These are phyloP conservation scores for Mythimna loreyi DNA, from an alignment of 2,888 invertebrate genomes.

Conservation along the genomic window DNA sequence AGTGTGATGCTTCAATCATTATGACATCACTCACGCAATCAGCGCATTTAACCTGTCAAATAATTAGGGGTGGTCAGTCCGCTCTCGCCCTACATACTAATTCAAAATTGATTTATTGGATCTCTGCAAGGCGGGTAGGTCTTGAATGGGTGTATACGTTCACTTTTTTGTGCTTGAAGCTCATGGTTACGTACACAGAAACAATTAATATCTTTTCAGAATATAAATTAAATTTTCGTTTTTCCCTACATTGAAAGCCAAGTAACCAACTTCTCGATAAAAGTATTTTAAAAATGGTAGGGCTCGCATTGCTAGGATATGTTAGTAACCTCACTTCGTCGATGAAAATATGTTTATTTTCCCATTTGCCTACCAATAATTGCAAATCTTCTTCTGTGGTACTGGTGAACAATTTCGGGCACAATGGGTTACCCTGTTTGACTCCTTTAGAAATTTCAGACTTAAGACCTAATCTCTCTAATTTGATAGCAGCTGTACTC, in stretches of 20 bases:
- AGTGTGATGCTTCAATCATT: conserved; percentile 10
- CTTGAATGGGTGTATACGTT: too few species aligned
- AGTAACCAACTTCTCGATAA: not conserved
- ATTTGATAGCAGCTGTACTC: not conserved
- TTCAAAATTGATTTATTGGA: not conserved
- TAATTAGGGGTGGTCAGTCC: not conserved
- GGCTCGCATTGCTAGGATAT: too few species aligned
- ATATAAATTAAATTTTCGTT: not conserved
- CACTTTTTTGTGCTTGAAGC: too few species aligned
- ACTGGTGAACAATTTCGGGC: not conserved
- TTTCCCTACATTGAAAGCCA: not conserved
- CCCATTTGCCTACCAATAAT: not conserved
- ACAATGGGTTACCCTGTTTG: not conserved
- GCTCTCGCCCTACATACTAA: not conserved
- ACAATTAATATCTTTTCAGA: not conserved
- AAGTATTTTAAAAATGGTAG: not conserved
- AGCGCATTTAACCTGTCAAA: not conserved
- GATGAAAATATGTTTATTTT: not conserved
- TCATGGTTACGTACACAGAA: too few species aligned
- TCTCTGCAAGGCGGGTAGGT: too few species aligned
- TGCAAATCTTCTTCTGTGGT: not conserved
- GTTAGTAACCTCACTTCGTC: too few species aligned
- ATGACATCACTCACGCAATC: conserved; percentile 14
- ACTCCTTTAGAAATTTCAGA: not conserved
- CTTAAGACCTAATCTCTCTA: not conserved